A percentile compares a stretch with the other conserved stretches of the same genome.
Conservation (phyloP, 2,888 invertebrate species). For the Congeria kusceri region DNA sequence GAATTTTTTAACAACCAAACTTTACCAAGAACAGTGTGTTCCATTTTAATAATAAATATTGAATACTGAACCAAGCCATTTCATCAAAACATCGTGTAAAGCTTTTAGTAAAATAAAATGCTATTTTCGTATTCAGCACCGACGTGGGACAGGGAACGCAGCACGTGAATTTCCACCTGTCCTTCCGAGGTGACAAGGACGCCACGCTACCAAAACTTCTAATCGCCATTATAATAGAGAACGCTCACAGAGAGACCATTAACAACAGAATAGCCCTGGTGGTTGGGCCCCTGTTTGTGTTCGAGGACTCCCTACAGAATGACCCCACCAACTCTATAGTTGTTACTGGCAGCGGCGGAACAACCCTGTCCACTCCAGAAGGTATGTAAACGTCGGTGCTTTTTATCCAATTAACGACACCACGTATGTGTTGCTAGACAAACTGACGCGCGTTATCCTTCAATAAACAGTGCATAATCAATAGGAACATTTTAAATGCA, state of each 20-base stretch:
- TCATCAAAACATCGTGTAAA: too few relatives aligned
- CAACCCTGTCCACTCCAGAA: constrained; percentile 43
- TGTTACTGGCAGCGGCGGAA: constrained; percentile 47
- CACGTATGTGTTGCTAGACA: not conserved
- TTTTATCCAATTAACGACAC: not conserved
- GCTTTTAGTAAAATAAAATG: too few relatives aligned
- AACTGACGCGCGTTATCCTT: too few relatives aligned
- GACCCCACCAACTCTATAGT: constrained; percentile 47
- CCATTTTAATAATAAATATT: not conserved
- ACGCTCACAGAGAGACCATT: constrained; percentile 64
- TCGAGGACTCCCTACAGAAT: constrained; percentile 65
- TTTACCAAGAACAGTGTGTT: not conserved
- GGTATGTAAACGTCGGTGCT: constrained; percentile 18
- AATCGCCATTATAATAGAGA: constrained; percentile 67
- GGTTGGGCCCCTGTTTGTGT: constrained; percentile 65
- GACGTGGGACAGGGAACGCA: constrained; percentile 32
- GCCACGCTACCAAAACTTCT: constrained; percentile 55
- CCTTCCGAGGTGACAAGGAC: constrained; percentile 65
- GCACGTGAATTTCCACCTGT: constrained; percentile 66
- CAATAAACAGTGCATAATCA: too few relatives aligned
- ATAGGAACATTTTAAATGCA: too few relatives aligned
- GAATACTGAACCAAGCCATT: too few relatives aligned
- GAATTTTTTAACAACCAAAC: too few relatives aligned
- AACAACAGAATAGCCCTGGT: constrained; percentile 62
- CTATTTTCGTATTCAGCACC: constrained; percentile 23